These are phyloP conservation scores for Ispidina picta DNA, from an alignment of 2,797 vertebrate genomes.

Conservation along the genomic window DNA sequence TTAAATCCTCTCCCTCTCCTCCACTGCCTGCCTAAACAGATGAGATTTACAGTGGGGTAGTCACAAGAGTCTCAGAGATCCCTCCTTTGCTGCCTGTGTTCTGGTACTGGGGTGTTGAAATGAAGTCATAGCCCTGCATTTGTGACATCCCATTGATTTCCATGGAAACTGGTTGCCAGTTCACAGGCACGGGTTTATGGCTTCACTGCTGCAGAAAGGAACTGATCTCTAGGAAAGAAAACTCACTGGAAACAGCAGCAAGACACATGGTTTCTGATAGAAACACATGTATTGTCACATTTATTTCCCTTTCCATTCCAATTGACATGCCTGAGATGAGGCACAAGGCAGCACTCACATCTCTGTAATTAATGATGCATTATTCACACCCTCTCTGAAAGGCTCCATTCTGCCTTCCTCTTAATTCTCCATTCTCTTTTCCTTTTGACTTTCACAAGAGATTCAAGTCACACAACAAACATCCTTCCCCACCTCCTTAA, in stretches of 20 bases:
- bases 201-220: constrained; percentile 15
- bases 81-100: neutral
- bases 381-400: neutral
- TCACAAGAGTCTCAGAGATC: neutral
- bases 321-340: neutral
- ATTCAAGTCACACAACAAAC: neutral
- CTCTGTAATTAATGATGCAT: constrained; percentile 39
- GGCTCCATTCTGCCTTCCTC: neutral
- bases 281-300: neutral
- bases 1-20: neutral
- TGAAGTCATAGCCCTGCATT: constrained; percentile 13
- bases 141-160: constrained; percentile 61
- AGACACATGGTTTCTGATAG: neutral
- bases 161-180: constrained; percentile 55
- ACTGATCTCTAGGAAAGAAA: neutral
- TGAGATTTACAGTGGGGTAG: neutral
- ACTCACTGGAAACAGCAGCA: neutral
- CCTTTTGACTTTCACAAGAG: neutral
- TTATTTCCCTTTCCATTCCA: constrained; percentile 31
- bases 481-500: neutral
- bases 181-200: neutral
- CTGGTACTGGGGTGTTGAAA: neutral
- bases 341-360: neutral
- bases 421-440: neutral
- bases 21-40: neutral